Base-by-base conservation (phyloP, 1,140 invertebrate species). In the Drosophila kurseongensis region DNA sequence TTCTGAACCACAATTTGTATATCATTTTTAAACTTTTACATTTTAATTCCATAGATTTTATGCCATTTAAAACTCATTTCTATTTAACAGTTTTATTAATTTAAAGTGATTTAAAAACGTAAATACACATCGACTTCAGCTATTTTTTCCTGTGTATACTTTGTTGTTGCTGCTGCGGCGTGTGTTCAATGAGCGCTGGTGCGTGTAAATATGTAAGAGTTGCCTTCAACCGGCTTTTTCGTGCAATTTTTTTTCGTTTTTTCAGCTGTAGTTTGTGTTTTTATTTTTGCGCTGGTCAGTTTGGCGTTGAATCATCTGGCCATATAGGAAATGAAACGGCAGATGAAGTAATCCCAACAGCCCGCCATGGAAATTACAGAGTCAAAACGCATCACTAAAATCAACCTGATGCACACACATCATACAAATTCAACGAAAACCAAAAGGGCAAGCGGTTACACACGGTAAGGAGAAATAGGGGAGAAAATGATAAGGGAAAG, bases 151-250 rank as follows among this genome's bases (percentile, higher is more conserved):
- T 79, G 62, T 82, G 75, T 82, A 52, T 58, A 71, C 56, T 51
- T 40, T 74, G 57, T 67, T 72, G 76, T 48, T 61, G 45, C 48
- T 48, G 57, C 29, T 72, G 32, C 23, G 52, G 61, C 78, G 75
- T 86, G 83, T 86, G 79, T 86, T 86, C 84, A 86, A 89, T 86
- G 84, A 88, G 83, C 83, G 84, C 75, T 86, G 83, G 84, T 83
- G 83, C 83, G 83, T 89, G 83, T 88, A 88, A 88, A 86, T 88
- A 86, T 86, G 83, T 86, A 86, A 88, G 84, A 89, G 84, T 89
- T 82, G 84, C 84, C 84, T 88, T 88, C 84, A 89, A 88, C 84
- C 84, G 83, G 83, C 83, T 88, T 88, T 86, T 88, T 85, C 68
- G 60, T 69, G 78, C 78, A 75, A 78, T 78, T 78, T 85, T 74